Evolutionary conservation across 2,888 invertebrate species (phyloP).

Genomic region (Saturnia japonica): DNA sequence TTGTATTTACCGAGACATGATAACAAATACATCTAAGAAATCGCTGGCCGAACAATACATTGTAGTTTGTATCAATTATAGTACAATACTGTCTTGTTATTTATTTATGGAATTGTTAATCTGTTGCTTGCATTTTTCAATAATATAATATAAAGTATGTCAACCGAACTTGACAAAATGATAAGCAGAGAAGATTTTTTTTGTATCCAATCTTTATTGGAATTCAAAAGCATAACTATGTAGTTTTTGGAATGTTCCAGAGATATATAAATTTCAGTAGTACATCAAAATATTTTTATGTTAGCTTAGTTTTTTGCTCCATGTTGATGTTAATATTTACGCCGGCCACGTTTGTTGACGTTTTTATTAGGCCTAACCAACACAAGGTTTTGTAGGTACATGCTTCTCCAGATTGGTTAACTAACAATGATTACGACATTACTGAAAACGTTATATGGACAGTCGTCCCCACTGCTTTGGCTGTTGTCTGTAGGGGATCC

Average conservation of each 20-base stretch:
- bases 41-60: too few species aligned
- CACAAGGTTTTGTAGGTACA: constrained; percentile 13
- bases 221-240: not conserved
- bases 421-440: constrained; percentile 61
- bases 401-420: constrained; percentile 41
- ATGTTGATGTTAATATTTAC: not conserved
- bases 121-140: too few species aligned
- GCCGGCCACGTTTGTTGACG: constrained; percentile 40
- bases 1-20: too few species aligned
- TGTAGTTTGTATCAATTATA: too few species aligned
- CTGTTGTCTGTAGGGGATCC: constrained; percentile 49
- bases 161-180: not conserved
- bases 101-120: too few species aligned
- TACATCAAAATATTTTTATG: too few species aligned
- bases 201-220: not conserved
- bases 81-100: too few species aligned
- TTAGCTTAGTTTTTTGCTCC: not conserved
- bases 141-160: too few species aligned
- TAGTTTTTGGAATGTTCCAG: too few species aligned
- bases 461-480: constrained; percentile 63
- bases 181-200: not conserved
- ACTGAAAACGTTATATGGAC: constrained; percentile 66
- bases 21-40: too few species aligned
- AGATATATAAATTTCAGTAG: not conserved
- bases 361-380: constrained; percentile 29